Percentiles rank a stretch among this genome's conserved stretches.
phyloP scores from a whole-genome alignment of 2,888 invertebrate genomes.

The Meganola albula region DNA sequence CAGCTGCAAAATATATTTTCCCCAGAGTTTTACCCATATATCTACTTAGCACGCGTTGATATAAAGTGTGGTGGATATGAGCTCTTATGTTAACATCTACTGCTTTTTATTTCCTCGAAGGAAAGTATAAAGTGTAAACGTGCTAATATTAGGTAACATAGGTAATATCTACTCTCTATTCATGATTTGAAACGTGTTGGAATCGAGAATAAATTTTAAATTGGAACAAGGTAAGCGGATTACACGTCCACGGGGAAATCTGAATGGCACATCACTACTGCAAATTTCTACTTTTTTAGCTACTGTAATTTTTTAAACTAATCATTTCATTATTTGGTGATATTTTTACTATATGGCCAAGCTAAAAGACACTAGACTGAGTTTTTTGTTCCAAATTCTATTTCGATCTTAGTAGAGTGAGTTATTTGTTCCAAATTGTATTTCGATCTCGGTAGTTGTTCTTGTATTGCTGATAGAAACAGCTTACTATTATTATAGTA shows the following conservation, averaged over 20 bases:
- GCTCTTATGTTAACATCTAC: conserved; percentile 24
- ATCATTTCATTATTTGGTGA: conserved; percentile 18
- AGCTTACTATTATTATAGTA: too few relatives aligned
- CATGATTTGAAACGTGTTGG: conserved; percentile 27
- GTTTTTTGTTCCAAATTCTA: too few relatives aligned
- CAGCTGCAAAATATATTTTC: conserved; percentile 2
- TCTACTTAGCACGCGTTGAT: conserved; percentile 6
- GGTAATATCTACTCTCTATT: too few relatives aligned
- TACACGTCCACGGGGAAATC: conserved; percentile 43
- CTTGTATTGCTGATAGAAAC: too few relatives aligned
- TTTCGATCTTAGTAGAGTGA: too few relatives aligned
- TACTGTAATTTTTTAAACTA: too few relatives aligned
- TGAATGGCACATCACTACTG: conserved; percentile 31
- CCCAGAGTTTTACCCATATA: conserved; percentile 8
- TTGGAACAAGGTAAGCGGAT: conserved; percentile 39
- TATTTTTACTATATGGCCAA: conserved; percentile 5
- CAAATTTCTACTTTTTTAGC: conserved; percentile 29
- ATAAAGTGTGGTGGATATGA: conserved; percentile 16
- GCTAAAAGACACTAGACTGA: too few relatives aligned
- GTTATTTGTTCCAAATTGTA: too few relatives aligned
- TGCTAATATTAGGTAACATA: conserved; percentile 24
- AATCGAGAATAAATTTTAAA: conserved; percentile 41
- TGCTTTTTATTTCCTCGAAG: conserved; percentile 20
- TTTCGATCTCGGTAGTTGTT: too few relatives aligned
- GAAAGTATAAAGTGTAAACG: conserved; percentile 23